These are phyloP conservation scores for Alloscopus bannaensis DNA, from an alignment of 2,888 invertebrate species.

Conservation along the genomic window DNA sequence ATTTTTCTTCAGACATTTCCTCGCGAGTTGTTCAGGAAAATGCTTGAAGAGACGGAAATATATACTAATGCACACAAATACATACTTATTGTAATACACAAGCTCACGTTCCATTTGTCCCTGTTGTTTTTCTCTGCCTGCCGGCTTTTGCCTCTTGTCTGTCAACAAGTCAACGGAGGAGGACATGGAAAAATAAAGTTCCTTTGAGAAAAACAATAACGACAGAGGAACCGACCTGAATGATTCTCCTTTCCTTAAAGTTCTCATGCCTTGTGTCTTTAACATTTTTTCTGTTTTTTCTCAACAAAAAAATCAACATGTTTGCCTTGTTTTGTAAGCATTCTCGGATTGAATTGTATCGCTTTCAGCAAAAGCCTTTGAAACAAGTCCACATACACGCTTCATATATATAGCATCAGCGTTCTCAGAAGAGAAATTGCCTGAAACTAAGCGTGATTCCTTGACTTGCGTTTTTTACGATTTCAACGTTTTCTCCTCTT, in stretches of 20 bases:
- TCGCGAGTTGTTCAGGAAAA: conserved; percentile 26
- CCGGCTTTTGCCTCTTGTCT: conserved; percentile 63
- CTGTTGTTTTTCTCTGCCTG: conserved; percentile 50
- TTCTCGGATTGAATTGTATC: conserved; percentile 17
- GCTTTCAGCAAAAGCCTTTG: conserved; percentile 56
- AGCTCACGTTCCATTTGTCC: conserved; percentile 37
- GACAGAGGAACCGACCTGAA: not conserved
- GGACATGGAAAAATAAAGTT: conserved; percentile 32
- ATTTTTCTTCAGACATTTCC: conserved; percentile 5
- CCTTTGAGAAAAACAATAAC: conserved; percentile 33
- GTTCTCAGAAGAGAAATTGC: conserved; percentile 51
- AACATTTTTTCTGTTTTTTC: not conserved
- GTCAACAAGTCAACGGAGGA: conserved; percentile 63
- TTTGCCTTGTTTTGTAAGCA: conserved; percentile 33
- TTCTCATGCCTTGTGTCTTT: not conserved
- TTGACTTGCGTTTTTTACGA: conserved; percentile 17
- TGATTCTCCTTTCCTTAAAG: not conserved
- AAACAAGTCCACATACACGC: conserved; percentile 37
- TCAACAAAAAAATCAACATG: conserved; percentile 47
- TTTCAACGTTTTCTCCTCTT: conserved; percentile 6
- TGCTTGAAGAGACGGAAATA: conserved; percentile 9
- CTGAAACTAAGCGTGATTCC: conserved; percentile 31
- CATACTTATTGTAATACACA: too few species aligned
- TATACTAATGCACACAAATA: too few species aligned
- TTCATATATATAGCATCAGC: conserved; percentile 44